Base-by-base conservation (phyloP, 2,797 vertebrate genomes). In the Petrocephalus sullivani region DNA sequence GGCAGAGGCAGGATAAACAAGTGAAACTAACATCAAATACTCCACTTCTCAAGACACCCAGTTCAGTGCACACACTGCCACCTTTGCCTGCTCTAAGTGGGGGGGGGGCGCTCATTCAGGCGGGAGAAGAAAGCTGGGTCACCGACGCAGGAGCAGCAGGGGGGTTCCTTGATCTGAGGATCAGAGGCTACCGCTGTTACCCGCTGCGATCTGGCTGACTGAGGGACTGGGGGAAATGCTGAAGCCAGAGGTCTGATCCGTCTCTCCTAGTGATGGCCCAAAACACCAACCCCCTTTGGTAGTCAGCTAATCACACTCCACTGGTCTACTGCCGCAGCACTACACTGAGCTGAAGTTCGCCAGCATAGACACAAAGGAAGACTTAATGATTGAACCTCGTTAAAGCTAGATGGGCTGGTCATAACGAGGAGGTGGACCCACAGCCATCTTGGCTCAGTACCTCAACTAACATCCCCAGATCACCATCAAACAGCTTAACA, bases 401-500 rank as follows among this genome's bases (percentile, higher is more conserved):
- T 46, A 51, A 82, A 82, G n/a, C 51, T 4, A 94, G 91, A 95
- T 90, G 93, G 92, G 93, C 91, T 94, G n/a, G 91, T 92, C 93
- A 94, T 91, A 86, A 88, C 91, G 90, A 90, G 87, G 90, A 87
- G 56, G 90, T 89, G 87, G 4, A 37, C 28, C 67, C 67, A 28
- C 61, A 19, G 67, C 91, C 93, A 92, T 93, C 90, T 90, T 92
- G 89, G 93, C 92, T 93, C 92, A 94, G 95, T 98, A 99, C 97
- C 97, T 98, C 97, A 94, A 98, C 95, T 95, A 98, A 98, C 56
- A 97, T 96, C 95, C 98, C 97, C 97, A 98, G 95, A 97, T 97
- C 97, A 95, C 96, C 97, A 96, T 98, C 98, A 98, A 98, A 98
- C 95, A 98, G 97, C 94, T 97, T 98, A 97, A 96, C 95, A 95